Conservation (phyloP, 2,113 vertebrate genomes). For the Ciconia stormi region DNA sequence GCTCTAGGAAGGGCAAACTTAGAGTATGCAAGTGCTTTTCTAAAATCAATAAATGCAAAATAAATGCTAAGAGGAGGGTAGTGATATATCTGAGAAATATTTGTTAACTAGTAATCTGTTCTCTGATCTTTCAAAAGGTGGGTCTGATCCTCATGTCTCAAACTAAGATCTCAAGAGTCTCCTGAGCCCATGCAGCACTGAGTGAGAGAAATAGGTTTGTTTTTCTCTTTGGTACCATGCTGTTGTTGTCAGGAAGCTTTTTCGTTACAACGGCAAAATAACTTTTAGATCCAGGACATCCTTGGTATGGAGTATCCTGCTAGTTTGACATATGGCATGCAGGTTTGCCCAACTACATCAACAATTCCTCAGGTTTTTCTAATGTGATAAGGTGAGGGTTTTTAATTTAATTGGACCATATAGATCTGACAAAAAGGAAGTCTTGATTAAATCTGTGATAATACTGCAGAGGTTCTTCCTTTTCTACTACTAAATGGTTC, state of each 20-base stretch:
- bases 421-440: background rate
- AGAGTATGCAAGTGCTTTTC: background rate
- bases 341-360: background rate
- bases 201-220: background rate
- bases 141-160: background rate
- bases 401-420: background rate
- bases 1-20: background rate
- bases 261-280: background rate
- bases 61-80: background rate
- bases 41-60: background rate
- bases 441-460: background rate
- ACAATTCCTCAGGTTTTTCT: background rate
- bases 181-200: accelerated
- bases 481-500: background rate
- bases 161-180: background rate
- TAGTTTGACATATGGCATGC: background rate
- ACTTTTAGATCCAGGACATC: background rate
- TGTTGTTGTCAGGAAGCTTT: background rate
- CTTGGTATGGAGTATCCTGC: background rate
- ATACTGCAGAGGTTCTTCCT: background rate
- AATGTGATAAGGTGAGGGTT: background rate
- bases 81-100: background rate
- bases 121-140: background rate
- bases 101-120: background rate
- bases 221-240: background rate